Conservation (phyloP, 2,113 vertebrate species). For the Nannobrachium achirus region DNA sequence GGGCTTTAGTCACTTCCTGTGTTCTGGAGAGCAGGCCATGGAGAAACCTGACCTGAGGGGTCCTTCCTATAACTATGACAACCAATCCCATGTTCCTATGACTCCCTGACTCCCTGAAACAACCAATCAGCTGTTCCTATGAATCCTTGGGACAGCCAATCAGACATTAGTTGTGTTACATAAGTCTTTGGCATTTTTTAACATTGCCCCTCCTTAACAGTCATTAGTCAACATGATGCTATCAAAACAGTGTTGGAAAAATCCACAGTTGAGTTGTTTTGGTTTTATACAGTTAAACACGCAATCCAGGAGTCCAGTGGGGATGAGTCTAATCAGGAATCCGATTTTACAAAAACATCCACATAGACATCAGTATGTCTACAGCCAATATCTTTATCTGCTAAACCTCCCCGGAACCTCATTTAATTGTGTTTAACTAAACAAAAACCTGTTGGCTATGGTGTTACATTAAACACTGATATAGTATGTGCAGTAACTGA, state of each 20-base stretch:
- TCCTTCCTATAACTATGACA: neutral
- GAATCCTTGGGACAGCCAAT: conserved; percentile 3
- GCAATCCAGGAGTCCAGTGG: neutral
- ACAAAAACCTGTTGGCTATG: conserved; percentile 12
- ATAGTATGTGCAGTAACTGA: no score
- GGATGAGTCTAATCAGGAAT: neutral
- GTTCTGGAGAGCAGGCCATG: neutral
- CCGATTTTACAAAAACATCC: neutral
- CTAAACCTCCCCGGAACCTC: neutral
- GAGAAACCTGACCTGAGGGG: neutral
- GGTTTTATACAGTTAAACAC: neutral
- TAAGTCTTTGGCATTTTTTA: neutral
- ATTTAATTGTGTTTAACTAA: conserved; percentile 13
- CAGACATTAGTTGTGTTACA: neutral
- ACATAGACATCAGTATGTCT: neutral
- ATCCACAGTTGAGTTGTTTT: neutral
- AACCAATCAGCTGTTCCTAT: neutral
- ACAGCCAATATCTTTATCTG: conserved; percentile 11
- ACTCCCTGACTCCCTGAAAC: neutral
- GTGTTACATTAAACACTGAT: neutral
- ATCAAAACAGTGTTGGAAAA: neutral
- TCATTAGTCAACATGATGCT: neutral
- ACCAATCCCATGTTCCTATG: neutral
- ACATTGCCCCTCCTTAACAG: neutral
- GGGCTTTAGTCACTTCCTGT: conserved; percentile 10